Percentiles rank a stretch among this genome's conserved stretches.
phyloP scores from a whole-genome alignment of 2,888 invertebrate genomes.

The Sericinus montela region DNA sequence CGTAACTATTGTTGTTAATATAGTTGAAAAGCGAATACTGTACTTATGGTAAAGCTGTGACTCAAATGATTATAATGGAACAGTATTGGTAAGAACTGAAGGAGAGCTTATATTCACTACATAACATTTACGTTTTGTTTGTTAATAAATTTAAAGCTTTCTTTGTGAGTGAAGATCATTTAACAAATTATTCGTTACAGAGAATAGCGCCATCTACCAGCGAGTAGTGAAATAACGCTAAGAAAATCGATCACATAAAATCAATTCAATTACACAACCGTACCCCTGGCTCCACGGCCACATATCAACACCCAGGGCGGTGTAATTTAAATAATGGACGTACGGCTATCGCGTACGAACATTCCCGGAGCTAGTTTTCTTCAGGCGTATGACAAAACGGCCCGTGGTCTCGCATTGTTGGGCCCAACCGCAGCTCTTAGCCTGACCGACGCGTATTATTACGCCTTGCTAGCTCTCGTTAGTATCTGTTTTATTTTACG shows the following conservation, averaged over 20 bases:
- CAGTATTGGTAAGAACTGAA: no score
- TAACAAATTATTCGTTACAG: no score
- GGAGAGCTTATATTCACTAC: no score
- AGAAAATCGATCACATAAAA: slow-evolving; percentile 46
- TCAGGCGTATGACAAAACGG: slow-evolving; percentile 34
- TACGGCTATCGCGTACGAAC: slow-evolving; percentile 23
- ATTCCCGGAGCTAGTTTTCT: slow-evolving; percentile 31
- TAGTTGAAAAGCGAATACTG: no score
- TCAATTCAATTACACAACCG: slow-evolving; percentile 28
- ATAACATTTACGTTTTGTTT: no score
- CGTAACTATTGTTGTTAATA: no score
- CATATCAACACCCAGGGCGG: slow-evolving; percentile 38
- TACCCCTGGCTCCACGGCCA: slow-evolving; percentile 24
- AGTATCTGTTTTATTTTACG: slow-evolving; percentile 52
- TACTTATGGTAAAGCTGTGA: no score
- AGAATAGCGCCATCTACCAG: slow-evolving; percentile 56
- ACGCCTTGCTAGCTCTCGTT: slow-evolving; percentile 47
- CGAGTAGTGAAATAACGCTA: slow-evolving; percentile 48
- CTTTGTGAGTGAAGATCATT: no score
- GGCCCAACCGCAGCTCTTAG: slow-evolving; percentile 31
- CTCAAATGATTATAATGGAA: no score
- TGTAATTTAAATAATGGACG: slow-evolving; percentile 44
- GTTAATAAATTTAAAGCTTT: no score
- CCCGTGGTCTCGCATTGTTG: slow-evolving; percentile 34
- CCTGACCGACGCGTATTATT: slow-evolving; percentile 31